A percentile compares a stretch with the other conserved stretches of the same genome.
phyloP scores from a whole-genome alignment of 2,888 invertebrate species.

The Branchellion lobata region DNA sequence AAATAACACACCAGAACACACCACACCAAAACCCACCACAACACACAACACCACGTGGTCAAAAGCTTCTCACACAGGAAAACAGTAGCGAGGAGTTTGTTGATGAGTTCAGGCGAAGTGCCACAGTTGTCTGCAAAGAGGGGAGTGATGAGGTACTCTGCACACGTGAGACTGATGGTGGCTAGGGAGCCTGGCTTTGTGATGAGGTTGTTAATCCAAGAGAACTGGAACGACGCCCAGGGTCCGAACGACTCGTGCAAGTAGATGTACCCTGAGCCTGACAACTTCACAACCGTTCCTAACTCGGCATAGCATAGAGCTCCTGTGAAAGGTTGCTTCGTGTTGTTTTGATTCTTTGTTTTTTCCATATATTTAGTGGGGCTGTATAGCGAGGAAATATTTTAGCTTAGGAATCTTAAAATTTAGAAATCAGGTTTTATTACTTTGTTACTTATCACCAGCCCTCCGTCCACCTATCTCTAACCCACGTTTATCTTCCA shows the following conservation, averaged over 20 bases:
- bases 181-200: constrained; percentile 60
- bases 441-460: too few species aligned
- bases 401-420: too few species aligned
- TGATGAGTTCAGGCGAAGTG: constrained; percentile 52
- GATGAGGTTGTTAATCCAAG: constrained; percentile 64
- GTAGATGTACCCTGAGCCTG: constrained; percentile 78
- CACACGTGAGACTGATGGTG: constrained; percentile 63
- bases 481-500: too few species aligned
- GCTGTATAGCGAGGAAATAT: too few species aligned
- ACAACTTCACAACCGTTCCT: constrained; percentile 74
- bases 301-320: constrained; percentile 77
- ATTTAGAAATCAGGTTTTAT: too few species aligned
- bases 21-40: too few species aligned
- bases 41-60: too few species aligned
- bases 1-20: too few species aligned
- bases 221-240: constrained; percentile 72
- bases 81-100: constrained; percentile 49
- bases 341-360: too few species aligned
- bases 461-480: too few species aligned
- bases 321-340: too few species aligned
- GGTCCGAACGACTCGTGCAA: constrained; percentile 69
- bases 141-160: constrained; percentile 56
- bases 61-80: constrained; percentile 42
- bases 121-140: constrained; percentile 56
- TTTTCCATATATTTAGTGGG: too few species aligned